These are phyloP conservation scores for Phymorhynchus buccinoides DNA, from an alignment of 1,140 invertebrate genomes.

Conservation along the genomic window DNA sequence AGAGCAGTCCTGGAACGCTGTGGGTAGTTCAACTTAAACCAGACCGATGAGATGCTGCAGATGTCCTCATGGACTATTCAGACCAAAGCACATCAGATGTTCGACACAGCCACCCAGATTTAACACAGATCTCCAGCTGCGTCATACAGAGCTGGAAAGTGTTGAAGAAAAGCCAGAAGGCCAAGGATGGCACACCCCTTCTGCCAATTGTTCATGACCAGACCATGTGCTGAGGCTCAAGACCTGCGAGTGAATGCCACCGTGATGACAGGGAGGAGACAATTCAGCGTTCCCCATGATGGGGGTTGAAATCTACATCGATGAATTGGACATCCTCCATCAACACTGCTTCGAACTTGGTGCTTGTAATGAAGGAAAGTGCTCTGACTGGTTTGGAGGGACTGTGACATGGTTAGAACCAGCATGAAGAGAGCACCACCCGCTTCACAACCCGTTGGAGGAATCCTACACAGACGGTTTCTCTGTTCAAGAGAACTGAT, in stretches of 20 bases:
- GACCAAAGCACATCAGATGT: background rate
- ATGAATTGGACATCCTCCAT: constrained; percentile 57
- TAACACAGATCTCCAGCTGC: constrained; percentile 24
- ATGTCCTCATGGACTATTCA: constrained; percentile 33
- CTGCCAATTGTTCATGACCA: constrained; percentile 41
- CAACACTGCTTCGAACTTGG: constrained; percentile 56
- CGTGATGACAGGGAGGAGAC: background rate
- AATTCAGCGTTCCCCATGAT: constrained; percentile 28
- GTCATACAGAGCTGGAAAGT: constrained; percentile 34
- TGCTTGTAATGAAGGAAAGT: constrained; percentile 54
- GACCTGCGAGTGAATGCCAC: constrained; percentile 50
- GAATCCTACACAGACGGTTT: constrained; percentile 63
- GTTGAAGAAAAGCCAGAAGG: constrained; percentile 17
- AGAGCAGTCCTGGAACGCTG: background rate
- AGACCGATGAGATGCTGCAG: constrained; percentile 39
- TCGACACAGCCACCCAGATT: background rate
- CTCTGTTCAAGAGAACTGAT: constrained; percentile 65
- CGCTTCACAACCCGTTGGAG: constrained; percentile 53
- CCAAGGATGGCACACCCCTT: constrained; percentile 25
- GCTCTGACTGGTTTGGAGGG: constrained; percentile 50
- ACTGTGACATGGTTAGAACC: constrained; percentile 56
- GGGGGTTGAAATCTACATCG: constrained; percentile 50
- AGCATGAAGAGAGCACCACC: constrained; percentile 59
- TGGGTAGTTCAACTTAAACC: constrained; percentile 51
- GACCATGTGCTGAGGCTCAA: constrained; percentile 40